Evolutionary conservation across 2,888 invertebrate genomes (phyloP), one percentile per base, ranked within the genome.

Genomic region (Agrochola macilenta): DNA sequence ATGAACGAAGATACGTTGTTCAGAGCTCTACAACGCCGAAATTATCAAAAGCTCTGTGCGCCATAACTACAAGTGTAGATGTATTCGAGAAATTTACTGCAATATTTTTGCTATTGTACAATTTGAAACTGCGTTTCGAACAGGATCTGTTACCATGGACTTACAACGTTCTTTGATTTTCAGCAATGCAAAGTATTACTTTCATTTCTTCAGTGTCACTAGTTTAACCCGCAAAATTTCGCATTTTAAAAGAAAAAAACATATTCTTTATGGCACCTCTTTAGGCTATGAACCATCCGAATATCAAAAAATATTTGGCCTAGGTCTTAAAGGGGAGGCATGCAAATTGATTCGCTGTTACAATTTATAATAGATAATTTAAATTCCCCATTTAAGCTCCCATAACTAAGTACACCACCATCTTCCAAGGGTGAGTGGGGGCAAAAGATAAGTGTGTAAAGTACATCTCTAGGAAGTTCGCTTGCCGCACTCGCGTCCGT

Each of bases 401-500:
- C 23, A 46, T 23, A 63, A 43, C 39, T 49, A 63, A 73, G 81
- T 74, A 57, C 60, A n/a, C 39, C 49, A 26, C 23, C 35, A 14
- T 61, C 64, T 61, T 52, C 30, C 14, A 35, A 52, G 30, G 17
- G 30, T 61, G 65, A 54, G 5, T 76, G 82, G 52, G 74, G 82
- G 35, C n/a, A 43, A 64, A 66, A 83, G 86, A 83, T 83, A 83
- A 83, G 79, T 78, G 76, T 54, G 64, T 77, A 65, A 78, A 88
- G 73, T 89, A 82, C 76, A 79, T 66, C 72, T 30, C 74, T 54
- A 57, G 70, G 78, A 86, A 89, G 83, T 88, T 86, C 73, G 58
- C 54, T 77, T 77, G 58, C 61, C 75, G 73, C 71, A 52, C 80
- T 74, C 70, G 77, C 84, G 88, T 88, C 86, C 75, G 87, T 90